Percentiles rank a stretch among this genome's conserved stretches.
phyloP scores from a whole-genome alignment of 2,113 vertebrate species.

The Poicephalus gulielmi region DNA sequence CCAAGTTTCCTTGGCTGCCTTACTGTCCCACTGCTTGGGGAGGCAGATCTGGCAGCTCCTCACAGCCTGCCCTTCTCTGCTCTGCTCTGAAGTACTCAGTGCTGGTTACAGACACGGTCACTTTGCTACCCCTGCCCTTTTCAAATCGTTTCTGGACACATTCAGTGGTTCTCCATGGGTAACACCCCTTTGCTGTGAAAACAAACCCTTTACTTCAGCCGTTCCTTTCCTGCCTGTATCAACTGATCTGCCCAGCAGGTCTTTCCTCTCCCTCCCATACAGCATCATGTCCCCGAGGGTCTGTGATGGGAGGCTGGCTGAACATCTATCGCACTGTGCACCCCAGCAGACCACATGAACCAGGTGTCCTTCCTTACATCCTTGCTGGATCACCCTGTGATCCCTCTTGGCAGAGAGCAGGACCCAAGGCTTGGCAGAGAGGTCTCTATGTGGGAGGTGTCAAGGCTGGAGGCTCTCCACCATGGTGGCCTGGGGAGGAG shows the following conservation, averaged over 20 bases:
- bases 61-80: neutral
- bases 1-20: neutral
- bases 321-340: neutral
- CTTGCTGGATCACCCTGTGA: neutral
- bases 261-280: neutral
- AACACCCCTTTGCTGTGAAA: neutral
- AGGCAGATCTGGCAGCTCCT: neutral
- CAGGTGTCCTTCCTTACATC: neutral
- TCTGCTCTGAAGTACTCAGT: neutral
- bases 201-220: neutral
- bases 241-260: neutral
- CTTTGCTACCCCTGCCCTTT: neutral
- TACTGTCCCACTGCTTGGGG: neutral
- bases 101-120: neutral
- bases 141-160: neutral
- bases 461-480: neutral
- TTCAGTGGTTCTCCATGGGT: neutral
- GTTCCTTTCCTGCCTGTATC: neutral
- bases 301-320: neutral
- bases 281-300: accelerated
- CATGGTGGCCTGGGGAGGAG: neutral
- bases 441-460: neutral
- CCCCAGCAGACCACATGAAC: neutral
- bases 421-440: neutral
- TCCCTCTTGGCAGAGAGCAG: neutral